Conservation (phyloP, 2,113 vertebrate species). For the Macquaria ambigua region DNA sequence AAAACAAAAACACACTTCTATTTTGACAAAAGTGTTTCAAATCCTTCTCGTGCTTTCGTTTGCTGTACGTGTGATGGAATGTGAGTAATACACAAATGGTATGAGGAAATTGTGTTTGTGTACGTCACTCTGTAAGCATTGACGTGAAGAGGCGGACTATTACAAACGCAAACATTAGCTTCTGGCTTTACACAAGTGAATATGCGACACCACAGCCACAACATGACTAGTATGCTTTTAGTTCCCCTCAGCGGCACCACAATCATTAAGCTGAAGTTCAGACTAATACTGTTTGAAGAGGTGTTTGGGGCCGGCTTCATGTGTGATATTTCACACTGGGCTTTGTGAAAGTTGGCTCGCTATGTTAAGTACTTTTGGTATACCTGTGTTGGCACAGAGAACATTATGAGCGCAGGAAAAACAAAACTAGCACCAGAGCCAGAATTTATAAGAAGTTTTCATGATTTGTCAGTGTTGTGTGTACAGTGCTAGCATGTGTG, state of each 20-base stretch:
- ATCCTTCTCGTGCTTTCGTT: background rate
- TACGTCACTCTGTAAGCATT: background rate
- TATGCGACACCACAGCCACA: background rate
- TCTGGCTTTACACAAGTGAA: constrained; percentile 3
- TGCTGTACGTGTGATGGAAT: background rate
- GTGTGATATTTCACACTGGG: constrained; percentile 72
- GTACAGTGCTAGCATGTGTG: constrained; percentile 1
- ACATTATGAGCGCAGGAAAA: background rate
- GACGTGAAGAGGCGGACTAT: background rate
- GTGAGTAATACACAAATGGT: background rate
- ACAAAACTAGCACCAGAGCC: background rate
- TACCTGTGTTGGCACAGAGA: constrained; percentile 14
- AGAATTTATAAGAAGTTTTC: background rate
- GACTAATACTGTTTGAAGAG: constrained; percentile 40
- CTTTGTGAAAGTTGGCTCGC: constrained; percentile 47
- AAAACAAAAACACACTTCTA: constrained; percentile 31
- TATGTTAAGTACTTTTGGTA: constrained; percentile 24
- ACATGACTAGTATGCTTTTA: constrained; percentile 3
- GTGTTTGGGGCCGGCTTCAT: constrained; percentile 33
- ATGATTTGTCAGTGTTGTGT: background rate
- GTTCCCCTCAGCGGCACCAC: background rate
- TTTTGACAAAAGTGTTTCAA: constrained; percentile 18
- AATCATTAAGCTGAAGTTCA: constrained; percentile 3
- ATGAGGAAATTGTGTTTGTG: constrained; percentile 3
- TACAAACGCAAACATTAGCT: background rate